phyloP scores from a whole-genome alignment of 2,888 invertebrate genomes.

The Fabriciana adippe region DNA sequence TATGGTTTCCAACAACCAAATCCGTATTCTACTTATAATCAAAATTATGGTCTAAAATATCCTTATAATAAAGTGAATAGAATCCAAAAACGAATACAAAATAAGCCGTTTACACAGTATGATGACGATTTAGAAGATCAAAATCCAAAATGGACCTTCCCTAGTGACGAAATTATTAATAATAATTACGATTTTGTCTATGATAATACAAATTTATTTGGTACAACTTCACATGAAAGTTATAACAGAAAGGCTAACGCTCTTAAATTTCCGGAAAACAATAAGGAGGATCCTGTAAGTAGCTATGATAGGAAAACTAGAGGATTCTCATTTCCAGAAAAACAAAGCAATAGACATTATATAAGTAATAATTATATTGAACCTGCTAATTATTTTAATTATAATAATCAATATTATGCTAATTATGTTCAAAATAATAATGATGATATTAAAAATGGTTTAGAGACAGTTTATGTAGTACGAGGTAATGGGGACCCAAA shows the following conservation, averaged over 20 bases:
- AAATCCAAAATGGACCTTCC: conserved; percentile 58
- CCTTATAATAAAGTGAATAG: conserved; percentile 49
- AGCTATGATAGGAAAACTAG: conserved; percentile 33
- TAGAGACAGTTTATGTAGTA: conserved; percentile 67
- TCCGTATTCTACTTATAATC: conserved; percentile 34
- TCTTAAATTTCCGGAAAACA: conserved; percentile 46
- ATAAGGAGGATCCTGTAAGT: conserved; percentile 30
- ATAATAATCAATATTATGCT: conserved; percentile 24
- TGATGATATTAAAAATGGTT: conserved; percentile 43
- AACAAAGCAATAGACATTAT: conserved; percentile 15
- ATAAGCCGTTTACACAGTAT: conserved; percentile 47
- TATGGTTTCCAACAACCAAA: conserved; percentile 44
- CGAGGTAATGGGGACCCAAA: conserved; percentile 76
- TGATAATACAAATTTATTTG: conserved; percentile 17
- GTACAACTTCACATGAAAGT: conserved; percentile 21
- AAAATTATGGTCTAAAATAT: conserved; percentile 34
- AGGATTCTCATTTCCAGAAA: conserved; percentile 45
- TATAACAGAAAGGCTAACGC: conserved; percentile 41
- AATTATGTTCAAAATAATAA: conserved; percentile 39
- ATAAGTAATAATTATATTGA: conserved; percentile 16
- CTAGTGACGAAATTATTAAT: conserved; percentile 44
- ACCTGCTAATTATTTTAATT: conserved; percentile 5
- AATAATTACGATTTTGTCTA: conserved; percentile 19
- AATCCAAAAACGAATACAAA: conserved; percentile 66
- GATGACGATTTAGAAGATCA: conserved; percentile 41